Conservation (phyloP, 2,888 invertebrate species). For the Lordiphosa andalusiaca region DNA sequence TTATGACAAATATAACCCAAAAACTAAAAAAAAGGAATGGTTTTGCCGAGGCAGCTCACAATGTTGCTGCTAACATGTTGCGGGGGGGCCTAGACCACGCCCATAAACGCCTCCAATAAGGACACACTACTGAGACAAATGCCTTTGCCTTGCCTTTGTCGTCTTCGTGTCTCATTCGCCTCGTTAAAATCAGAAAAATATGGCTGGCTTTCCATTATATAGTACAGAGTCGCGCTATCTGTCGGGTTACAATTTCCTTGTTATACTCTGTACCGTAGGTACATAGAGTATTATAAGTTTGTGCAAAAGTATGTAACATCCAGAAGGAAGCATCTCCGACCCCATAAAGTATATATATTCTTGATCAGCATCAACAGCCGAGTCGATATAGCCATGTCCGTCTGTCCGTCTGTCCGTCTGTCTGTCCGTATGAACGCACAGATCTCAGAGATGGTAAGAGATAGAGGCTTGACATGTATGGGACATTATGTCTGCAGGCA, state of each 20-base stretch:
- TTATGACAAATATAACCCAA: constrained; percentile 64
- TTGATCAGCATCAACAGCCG: too few species aligned
- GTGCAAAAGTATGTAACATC: too few species aligned
- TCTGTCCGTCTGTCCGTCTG: too few species aligned
- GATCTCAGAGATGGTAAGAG: too few species aligned
- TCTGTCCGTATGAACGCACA: too few species aligned
- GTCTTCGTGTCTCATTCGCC: constrained; percentile 31
- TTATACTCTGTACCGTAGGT: too few species aligned
- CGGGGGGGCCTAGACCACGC: constrained; percentile 36
- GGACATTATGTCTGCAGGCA: too few species aligned
- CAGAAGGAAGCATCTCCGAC: too few species aligned
- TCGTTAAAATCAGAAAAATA: constrained; percentile 66
- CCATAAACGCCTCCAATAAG: constrained; percentile 20
- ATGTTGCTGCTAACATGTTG: constrained; percentile 39
- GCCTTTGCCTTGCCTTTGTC: constrained; percentile 43
- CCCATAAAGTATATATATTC: too few species aligned
- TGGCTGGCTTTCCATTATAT: constrained; percentile 64
- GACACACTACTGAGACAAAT: constrained; percentile 45
- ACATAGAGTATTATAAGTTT: too few species aligned
- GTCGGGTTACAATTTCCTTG: constrained; percentile 68
- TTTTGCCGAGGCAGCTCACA: constrained; percentile 16
- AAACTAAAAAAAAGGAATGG: constrained; percentile 2
- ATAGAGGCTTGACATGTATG: too few species aligned
- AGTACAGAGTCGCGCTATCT: constrained; percentile 46
- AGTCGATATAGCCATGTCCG: too few species aligned